phyloP scores from a whole-genome alignment of 2,113 vertebrate genomes.

The Pangasianodon hypophthalmus region DNA sequence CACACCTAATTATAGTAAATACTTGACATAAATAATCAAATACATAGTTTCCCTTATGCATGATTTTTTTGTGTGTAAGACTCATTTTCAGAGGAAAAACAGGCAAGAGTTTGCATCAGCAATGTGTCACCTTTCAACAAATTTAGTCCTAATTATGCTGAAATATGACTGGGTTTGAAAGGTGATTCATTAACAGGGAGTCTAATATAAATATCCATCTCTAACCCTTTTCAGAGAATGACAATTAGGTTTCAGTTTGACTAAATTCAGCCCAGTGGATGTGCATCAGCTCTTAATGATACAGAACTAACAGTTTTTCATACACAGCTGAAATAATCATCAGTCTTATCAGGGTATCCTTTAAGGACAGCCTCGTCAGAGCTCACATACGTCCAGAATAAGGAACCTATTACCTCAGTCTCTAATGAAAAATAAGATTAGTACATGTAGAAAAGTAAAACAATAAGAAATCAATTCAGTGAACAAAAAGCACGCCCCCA shows the following conservation, averaged over 20 bases:
- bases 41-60: background rate
- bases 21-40: constrained; percentile 37
- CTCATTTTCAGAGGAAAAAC: constrained; percentile 44
- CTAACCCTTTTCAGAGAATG: background rate
- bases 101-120: constrained; percentile 54
- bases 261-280: background rate
- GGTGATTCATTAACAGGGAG: constrained; percentile 23
- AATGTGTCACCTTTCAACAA: constrained; percentile 45
- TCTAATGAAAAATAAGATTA: constrained; percentile 15
- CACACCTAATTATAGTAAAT: constrained; percentile 38
- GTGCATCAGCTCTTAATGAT: background rate
- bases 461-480: constrained; percentile 15
- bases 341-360: background rate
- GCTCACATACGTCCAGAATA: background rate
- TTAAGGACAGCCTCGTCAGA: background rate
- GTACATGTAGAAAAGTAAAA: background rate
- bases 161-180: constrained; percentile 32
- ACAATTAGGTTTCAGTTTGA: constrained; percentile 1
- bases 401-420: background rate
- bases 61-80: constrained; percentile 1
- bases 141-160: constrained; percentile 33
- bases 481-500: background rate
- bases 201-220: background rate
- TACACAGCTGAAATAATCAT: background rate
- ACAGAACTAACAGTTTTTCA: background rate